Evolutionary conservation across 2,113 vertebrate genomes (phyloP).

Genomic region (Halichoerus grypus): DNA sequence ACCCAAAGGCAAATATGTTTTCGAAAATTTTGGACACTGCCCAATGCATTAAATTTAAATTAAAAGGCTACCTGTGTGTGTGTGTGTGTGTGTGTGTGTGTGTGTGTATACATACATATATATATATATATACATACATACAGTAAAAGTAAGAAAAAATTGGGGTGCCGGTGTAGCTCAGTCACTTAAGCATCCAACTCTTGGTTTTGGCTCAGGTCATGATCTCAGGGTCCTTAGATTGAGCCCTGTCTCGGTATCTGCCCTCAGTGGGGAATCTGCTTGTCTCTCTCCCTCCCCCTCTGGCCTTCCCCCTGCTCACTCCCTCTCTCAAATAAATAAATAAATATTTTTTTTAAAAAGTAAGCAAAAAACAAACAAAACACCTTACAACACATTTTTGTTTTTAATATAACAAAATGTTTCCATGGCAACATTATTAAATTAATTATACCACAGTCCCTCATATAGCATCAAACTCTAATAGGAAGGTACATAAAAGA

Average conservation of each 20-base stretch:
- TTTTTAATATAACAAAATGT: constrained; percentile 83
- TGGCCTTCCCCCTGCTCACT: not conserved
- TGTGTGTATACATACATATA: no score
- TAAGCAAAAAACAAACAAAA: not conserved
- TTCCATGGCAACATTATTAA: constrained; percentile 86
- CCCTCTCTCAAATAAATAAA: not conserved
- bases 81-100: no score
- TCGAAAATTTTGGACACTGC: constrained; percentile 81
- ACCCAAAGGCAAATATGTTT: constrained; percentile 73
- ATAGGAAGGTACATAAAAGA: constrained; percentile 28
- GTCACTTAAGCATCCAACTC: not conserved
- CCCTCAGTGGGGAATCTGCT: not conserved
- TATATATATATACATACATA: constrained; percentile 9
- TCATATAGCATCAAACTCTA: constrained; percentile 78
- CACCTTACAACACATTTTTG: constrained; percentile 81
- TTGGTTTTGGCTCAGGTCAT: not conserved
- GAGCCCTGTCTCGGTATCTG: not conserved
- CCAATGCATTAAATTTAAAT: constrained; percentile 85
- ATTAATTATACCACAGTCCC: constrained; percentile 76
- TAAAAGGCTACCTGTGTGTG: constrained; percentile 77
- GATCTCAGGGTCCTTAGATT: not conserved
- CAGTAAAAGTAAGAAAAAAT: constrained; percentile 69
- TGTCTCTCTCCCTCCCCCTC: not conserved
- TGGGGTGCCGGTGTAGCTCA: not conserved
- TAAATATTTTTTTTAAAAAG: not conserved